A percentile compares a stretch with the other conserved stretches of the same genome.
Evolutionary conservation across 1,140 invertebrate species (phyloP).

Genomic region (Bactericera cockerelli): DNA sequence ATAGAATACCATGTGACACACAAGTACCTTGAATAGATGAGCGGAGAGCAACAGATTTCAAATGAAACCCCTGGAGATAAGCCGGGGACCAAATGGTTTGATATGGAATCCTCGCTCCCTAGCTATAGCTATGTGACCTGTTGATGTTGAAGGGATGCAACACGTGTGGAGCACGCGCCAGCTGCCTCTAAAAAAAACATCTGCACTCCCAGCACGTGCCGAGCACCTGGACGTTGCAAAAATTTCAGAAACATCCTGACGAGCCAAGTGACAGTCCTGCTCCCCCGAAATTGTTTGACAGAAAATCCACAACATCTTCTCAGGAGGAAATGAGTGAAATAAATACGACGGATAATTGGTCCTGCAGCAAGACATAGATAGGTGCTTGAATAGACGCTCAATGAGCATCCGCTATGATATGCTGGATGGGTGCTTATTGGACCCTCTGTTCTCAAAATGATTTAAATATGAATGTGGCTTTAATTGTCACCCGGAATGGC

Average conservation of each 20-base stretch:
- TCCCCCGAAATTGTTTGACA: too few species aligned
- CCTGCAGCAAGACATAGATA: too few species aligned
- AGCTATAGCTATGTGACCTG: slow-evolving; percentile 2
- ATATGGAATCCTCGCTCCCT: neutral
- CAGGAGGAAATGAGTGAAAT: too few species aligned
- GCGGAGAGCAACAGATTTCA: slow-evolving; percentile 4
- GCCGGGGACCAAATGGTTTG: neutral
- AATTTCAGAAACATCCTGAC: slow-evolving; percentile 3
- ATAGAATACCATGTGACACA: neutral
- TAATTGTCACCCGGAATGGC: too few species aligned
- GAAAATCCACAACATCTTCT: too few species aligned
- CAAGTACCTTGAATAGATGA: neutral
- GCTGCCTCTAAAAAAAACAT: neutral
- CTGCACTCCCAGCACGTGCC: slow-evolving; percentile 6
- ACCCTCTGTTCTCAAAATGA: too few species aligned
- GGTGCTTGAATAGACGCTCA: too few species aligned
- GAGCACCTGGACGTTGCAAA: slow-evolving; percentile 3
- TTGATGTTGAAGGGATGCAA: slow-evolving; percentile 7
- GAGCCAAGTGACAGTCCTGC: too few species aligned
- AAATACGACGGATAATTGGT: too few species aligned
- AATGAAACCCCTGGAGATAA: slow-evolving; percentile 5
- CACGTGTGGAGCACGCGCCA: slow-evolving; percentile 1
- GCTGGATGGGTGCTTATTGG: too few species aligned
- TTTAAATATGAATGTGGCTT: too few species aligned
- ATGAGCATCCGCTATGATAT: too few species aligned